Evolutionary conservation across 2,113 vertebrate genomes (phyloP).

Genomic region (Bostrychus sinensis): DNA sequence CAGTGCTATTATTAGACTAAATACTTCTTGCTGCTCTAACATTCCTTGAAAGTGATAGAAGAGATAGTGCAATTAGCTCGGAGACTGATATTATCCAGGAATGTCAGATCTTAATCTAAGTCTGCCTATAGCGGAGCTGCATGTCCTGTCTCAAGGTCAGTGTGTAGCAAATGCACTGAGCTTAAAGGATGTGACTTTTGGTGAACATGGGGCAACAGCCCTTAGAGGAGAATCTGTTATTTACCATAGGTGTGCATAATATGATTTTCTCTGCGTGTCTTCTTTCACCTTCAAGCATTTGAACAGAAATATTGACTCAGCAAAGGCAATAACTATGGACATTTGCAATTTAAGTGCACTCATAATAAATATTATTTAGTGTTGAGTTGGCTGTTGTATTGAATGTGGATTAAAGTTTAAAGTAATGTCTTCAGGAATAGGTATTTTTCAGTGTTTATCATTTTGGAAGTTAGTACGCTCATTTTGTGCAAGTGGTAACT

Average conservation of each 20-base stretch:
- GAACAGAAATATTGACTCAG: not conserved
- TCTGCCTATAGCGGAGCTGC: not conserved
- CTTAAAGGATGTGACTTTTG: not conserved
- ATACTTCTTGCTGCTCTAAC: not conserved
- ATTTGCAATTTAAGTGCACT: not conserved
- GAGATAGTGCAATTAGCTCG: conserved; percentile 7
- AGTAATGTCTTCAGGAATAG: no score
- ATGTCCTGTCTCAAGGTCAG: conserved; percentile 6
- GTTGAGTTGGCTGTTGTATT: not conserved
- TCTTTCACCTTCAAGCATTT: not conserved
- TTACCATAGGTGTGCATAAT: conserved; percentile 15
- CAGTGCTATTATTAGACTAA: not conserved
- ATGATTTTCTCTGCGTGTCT: not conserved
- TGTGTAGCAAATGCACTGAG: not conserved
- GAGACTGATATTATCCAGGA: conserved; percentile 5
- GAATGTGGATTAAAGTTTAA: not conserved
- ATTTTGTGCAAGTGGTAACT: no score
- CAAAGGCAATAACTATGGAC: not conserved
- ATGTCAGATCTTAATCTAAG: conserved; percentile 6
- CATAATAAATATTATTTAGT: not conserved
- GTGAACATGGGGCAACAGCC: conserved; percentile 7
- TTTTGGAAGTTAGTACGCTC: no score
- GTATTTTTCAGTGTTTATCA: no score
- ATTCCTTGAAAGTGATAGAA: not conserved
- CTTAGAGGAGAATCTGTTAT: conserved; percentile 7